Evolutionary conservation across 2,797 vertebrate genomes (phyloP).

Genomic region (Pyrrhura leucotis): DNA sequence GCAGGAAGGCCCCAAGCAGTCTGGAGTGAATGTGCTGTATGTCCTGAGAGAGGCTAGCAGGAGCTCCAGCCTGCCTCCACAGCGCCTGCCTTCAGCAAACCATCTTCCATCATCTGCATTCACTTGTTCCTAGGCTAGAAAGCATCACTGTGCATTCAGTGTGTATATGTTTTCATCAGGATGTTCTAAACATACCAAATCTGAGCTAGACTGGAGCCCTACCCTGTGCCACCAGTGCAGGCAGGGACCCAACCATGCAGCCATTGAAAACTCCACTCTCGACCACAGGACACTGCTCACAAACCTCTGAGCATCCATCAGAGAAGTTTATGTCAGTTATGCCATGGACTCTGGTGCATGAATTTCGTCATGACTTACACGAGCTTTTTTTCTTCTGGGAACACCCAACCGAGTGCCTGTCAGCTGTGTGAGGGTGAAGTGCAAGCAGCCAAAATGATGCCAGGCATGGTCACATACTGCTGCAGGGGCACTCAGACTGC

Average conservation of each 20-base stretch:
- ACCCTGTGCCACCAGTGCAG: background rate
- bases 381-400: background rate
- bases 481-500: background rate
- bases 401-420: fast-evolving
- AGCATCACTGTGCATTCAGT: background rate
- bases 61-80: background rate
- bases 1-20: background rate
- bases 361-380: background rate
- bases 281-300: background rate
- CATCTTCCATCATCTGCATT: background rate
- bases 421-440: background rate
- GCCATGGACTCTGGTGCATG: background rate
- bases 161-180: background rate
- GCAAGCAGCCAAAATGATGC: background rate
- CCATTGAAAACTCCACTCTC: background rate
- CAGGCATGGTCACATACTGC: background rate
- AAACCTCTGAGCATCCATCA: fast-evolving
- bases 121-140: background rate
- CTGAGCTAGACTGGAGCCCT: background rate
- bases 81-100: background rate
- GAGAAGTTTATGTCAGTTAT: background rate
- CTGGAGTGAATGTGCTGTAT: fast-evolving
- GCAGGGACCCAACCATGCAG: background rate
- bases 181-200: background rate
- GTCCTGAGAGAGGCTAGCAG: background rate